A percentile compares a stretch with the other conserved stretches of the same genome.
phyloP scores from a whole-genome alignment of 1,140 invertebrate genomes.

The Drosophila teissieri region DNA sequence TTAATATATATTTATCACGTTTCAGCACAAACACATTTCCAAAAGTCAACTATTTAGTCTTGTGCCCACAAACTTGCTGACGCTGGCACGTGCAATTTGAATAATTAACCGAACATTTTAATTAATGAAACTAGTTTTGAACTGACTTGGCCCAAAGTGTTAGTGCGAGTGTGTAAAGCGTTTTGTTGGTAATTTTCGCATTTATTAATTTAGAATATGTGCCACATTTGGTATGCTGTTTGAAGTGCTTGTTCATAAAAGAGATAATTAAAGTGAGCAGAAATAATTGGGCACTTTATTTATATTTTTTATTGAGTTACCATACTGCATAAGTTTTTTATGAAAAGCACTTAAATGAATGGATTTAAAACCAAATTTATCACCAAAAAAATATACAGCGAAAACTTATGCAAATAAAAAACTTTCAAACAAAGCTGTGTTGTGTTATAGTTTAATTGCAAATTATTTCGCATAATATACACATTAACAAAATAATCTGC shows the following conservation, averaged over 20 bases:
- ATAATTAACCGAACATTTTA: slow-evolving; percentile 61
- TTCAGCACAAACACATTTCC: not conserved
- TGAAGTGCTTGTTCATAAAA: not conserved
- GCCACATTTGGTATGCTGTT: not conserved
- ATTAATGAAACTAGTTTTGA: slow-evolving; percentile 36
- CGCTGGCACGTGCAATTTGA: slow-evolving; percentile 33
- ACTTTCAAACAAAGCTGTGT: not conserved
- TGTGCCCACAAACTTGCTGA: slow-evolving; percentile 31
- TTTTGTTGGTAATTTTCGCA: not conserved
- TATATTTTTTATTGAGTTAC: not conserved
- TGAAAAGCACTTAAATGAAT: not conserved
- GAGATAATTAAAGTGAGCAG: not conserved
- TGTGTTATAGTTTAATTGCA: too few relatives aligned
- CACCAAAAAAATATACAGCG: not conserved
- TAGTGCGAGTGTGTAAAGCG: not conserved
- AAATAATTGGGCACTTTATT: not conserved
- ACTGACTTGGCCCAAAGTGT: slow-evolving; percentile 28
- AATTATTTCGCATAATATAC: too few relatives aligned
- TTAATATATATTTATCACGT: slow-evolving; percentile 18
- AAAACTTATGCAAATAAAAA: not conserved
- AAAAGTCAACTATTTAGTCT: slow-evolving; percentile 34
- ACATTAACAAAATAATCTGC: too few relatives aligned
- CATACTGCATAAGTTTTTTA: not conserved
- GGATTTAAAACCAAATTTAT: not conserved
- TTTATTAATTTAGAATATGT: slow-evolving; percentile 12